These are phyloP conservation scores for Grammomys surdaster DNA, from an alignment of 2,113 vertebrate species.

Conservation along the genomic window DNA sequence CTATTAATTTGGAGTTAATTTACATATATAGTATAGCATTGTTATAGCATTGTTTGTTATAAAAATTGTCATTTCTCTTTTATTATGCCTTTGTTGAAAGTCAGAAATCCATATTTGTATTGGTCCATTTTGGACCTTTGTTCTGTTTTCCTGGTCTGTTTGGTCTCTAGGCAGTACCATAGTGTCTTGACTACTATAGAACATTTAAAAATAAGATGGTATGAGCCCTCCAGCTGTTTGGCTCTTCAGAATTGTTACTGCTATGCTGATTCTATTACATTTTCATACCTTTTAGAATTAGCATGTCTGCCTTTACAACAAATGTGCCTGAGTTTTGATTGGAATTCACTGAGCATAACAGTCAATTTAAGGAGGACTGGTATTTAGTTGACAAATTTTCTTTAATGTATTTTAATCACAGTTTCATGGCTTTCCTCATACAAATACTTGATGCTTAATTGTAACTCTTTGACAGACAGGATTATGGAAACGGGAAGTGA, in stretches of 20 bases:
- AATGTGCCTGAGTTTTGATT: background rate
- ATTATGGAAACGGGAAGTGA: conserved; percentile 86
- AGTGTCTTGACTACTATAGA: background rate
- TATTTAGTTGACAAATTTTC: conserved; percentile 21
- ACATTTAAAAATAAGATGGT: background rate
- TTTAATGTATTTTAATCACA: conserved; percentile 42
- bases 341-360: conserved; percentile 6
- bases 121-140: background rate
- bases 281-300: conserved; percentile 1
- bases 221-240: conserved; percentile 18
- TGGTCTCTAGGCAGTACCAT: background rate
- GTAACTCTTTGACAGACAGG: conserved; percentile 72
- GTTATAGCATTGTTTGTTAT: background rate
- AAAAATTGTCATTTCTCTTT: background rate
- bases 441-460: conserved; percentile 53
- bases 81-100: background rate
- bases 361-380: conserved; percentile 8
- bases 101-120: background rate
- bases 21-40: background rate
- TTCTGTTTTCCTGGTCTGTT: background rate
- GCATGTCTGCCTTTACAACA: background rate
- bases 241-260: conserved; percentile 16
- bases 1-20: conserved; percentile 34
- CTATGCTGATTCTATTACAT: background rate
- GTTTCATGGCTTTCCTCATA: conserved; percentile 45